Evolutionary conservation across 92 coral and sea anemone genomes (phyloP), one percentile per base, ranked within the genome.

Genomic region (Epizoanthus scotinus): DNA sequence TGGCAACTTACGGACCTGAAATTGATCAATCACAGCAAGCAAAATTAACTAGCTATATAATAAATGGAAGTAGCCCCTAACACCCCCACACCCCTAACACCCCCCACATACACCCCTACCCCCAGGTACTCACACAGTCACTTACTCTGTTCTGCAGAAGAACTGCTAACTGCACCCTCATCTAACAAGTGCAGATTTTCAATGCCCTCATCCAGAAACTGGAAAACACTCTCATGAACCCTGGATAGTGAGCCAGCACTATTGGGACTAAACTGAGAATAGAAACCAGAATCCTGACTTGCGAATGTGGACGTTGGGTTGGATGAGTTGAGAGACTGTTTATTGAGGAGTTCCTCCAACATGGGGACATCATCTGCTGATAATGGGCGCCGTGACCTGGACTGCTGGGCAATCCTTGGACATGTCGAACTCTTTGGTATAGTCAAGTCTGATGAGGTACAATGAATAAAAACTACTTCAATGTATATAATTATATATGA

Each of bases 381-480:
- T 20, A 87, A 50, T 12, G 90, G 90, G 19, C 90, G 79, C 13
- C 90, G 84, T 17, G 84, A 77, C 62, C 90, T 42, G 31, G 83
- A 66, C 55, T 55, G 63, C 2, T 15, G 62, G 55, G 20, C 27
- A 53, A 74, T 34, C 66, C 67, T 74, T 57, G 80, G 67, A 29
- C 80, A 74, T 5, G 80, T 31, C 1, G 53, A 74, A n/a, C 80
- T 74, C 65, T 74, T 74, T 10, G 22, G 67, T 31, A 44, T 38
- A 18, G 44, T 62, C 61, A 57, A 74, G 34, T 74, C 80, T 74
- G 8, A 0, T 74, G 8, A 0, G 24, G 20, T 58, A 25, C 14
- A 13, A 28, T 27, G 5, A 53, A 29, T 8, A 12, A 27, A 72
- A 54, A 70, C 13, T 42, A 7, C 13, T 42, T 7, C 50, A 42